Base-by-base conservation (phyloP, 64 coral and sea anemone genomes). In the Hydrozoanthus tunicans region DNA sequence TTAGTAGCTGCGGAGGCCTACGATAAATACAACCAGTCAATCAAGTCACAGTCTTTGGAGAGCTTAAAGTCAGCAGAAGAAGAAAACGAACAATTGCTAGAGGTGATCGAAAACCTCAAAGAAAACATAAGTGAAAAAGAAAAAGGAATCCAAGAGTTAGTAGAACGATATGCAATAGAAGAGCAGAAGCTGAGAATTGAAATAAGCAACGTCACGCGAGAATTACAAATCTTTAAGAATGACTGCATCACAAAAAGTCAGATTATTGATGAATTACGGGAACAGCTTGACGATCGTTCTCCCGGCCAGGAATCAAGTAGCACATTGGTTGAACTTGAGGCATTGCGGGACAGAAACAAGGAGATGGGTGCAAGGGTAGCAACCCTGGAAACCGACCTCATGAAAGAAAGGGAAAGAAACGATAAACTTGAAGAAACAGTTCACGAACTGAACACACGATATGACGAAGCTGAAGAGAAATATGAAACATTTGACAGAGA, bases 91-190 rank as follows among this genome's bases (percentile, higher is more conserved):
- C 81, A 91, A 71, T 89, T 97, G 7, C 64, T 92, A 5, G 86
- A 91, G 65, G 70, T 97, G 13, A 90, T 94, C 15, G 95, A 97
- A 64, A 93, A 92, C 3, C 43, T 97, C 7, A 91, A 90, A 89
- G 89, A 97, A 68, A 94, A 79, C 23, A 80, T 94, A 3, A 91
- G 68, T 13, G 95, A 97, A 62, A 97, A 97, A 59, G 95, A 97
- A 58, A 80, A 79, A 56, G 95, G 92, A 7, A 97, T 97, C 70
- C 89, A 97, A 78, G 95, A 97, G 51, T 62, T 94, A 14, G 89
- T 97, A 12, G 83, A 85, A 51, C 82, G 91, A 17, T 97, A 92
- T 53, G 95, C 95, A 60, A 75, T 94, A 26, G 95, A 97, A 73
- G 95, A 97, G 80, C 90, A 93, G 59, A 94, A 82, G 57, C 90